Percentiles rank a stretch among this genome's conserved stretches.
phyloP scores from a whole-genome alignment of 1,140 invertebrate genomes.

The Sipha flava region DNA sequence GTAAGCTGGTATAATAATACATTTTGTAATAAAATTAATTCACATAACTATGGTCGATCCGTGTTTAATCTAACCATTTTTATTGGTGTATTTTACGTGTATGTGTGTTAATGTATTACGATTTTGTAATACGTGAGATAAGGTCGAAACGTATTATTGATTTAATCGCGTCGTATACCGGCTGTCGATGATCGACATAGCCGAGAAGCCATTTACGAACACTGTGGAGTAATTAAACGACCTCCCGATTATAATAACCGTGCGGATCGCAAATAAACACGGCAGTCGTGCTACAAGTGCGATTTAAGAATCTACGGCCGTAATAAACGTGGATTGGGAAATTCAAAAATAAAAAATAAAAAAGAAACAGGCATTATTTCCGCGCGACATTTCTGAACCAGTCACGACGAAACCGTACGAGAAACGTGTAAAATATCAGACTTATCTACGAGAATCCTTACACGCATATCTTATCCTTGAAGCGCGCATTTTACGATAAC shows the following conservation, averaged over 20 bases:
- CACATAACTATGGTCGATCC: not conserved
- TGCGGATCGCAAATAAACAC: not conserved
- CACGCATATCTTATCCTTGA: not conserved
- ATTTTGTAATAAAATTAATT: no score
- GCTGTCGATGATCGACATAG: not conserved
- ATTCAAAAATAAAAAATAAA: not conserved
- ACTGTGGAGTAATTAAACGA: not conserved
- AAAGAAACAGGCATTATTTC: not conserved
- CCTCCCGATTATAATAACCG: not conserved
- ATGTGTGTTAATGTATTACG: conserved; percentile 1
- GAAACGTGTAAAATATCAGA: not conserved
- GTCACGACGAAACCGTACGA: not conserved
- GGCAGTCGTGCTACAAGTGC: not conserved
- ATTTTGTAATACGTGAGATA: not conserved
- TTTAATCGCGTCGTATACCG: not conserved
- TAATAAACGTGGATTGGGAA: not conserved
- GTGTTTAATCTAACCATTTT: not conserved
- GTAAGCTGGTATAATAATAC: no score
- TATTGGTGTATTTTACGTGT: not conserved
- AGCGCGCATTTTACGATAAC: not conserved
- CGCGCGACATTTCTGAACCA: not conserved
- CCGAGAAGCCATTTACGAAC: not conserved
- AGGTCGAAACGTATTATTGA: not conserved
- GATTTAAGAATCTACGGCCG: not conserved
- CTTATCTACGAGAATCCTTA: not conserved